These are phyloP conservation scores for Herminia tarsipennalis DNA, from an alignment of 2,888 invertebrate genomes.

Conservation along the genomic window DNA sequence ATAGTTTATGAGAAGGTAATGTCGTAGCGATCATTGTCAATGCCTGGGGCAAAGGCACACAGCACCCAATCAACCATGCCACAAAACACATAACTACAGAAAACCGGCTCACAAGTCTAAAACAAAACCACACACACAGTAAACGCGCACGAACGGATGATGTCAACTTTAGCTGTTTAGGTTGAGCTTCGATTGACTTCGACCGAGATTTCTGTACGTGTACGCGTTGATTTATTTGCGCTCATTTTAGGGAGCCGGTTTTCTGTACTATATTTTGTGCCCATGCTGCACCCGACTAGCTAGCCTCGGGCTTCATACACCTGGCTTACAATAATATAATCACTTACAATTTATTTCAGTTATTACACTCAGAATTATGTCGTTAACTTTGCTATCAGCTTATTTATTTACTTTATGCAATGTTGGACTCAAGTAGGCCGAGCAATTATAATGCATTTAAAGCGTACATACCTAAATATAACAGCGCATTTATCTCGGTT, in stretches of 20 bases:
- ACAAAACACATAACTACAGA: too few species aligned
- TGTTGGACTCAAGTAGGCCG: slow-evolving; percentile 50
- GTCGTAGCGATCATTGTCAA: slow-evolving; percentile 36
- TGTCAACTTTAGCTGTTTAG: too few species aligned
- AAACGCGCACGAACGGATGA: too few species aligned
- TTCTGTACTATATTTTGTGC: too few species aligned
- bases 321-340: slow-evolving; percentile 49
- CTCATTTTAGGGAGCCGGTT: too few species aligned
- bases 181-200: too few species aligned
- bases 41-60: slow-evolving; percentile 15
- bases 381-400: slow-evolving; percentile 56
- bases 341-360: slow-evolving; percentile 62
- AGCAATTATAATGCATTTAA: slow-evolving; percentile 69
- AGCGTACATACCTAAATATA: slow-evolving; percentile 56
- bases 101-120: too few species aligned
- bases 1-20: slow-evolving; percentile 37
- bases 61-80: too few species aligned
- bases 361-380: slow-evolving; percentile 62
- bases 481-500: slow-evolving; percentile 46
- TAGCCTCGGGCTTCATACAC: slow-evolving; percentile 44
- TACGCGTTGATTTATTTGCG: too few species aligned
- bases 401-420: slow-evolving; percentile 67
- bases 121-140: too few species aligned
- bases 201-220: too few species aligned
- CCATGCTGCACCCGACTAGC: slow-evolving; percentile 1